Evolutionary conservation across 2,797 vertebrate species (phyloP).

Genomic region (Karalla daura): DNA sequence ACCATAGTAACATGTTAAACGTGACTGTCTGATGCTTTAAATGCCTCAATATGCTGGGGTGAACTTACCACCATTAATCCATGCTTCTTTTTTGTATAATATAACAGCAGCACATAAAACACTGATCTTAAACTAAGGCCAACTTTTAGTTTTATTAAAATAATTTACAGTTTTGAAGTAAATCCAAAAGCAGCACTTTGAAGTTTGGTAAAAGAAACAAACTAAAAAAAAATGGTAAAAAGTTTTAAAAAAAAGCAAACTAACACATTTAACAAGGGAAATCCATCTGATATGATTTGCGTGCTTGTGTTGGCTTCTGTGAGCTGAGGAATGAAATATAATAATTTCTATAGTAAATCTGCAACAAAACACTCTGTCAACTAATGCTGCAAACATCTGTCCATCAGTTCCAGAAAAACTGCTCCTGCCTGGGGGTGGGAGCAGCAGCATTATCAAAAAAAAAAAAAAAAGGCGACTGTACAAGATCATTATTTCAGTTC

Average conservation of each 20-base stretch:
- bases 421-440: slow-evolving; percentile 2
- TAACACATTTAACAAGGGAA: neutral
- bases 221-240: too few species aligned
- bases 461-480: neutral
- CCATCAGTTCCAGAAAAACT: neutral
- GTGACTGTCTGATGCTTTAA: neutral
- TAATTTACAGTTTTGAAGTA: slow-evolving; percentile 23
- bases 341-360: neutral
- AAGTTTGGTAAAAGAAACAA: slow-evolving; percentile 3
- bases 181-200: slow-evolving; percentile 13
- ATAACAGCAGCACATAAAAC: too few species aligned
- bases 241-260: too few species aligned
- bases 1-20: neutral
- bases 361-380: neutral
- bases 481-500: neutral
- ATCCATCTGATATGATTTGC: too few species aligned
- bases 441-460: neutral
- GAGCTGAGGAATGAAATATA: slow-evolving; percentile 9
- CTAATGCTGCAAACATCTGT: neutral
- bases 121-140: slow-evolving; percentile 18
- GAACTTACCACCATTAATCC: neutral
- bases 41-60: neutral
- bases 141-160: slow-evolving; percentile 14
- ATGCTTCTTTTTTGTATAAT: too few species aligned
- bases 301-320: neutral